These are phyloP conservation scores for Muraenolepis orangiensis DNA, from an alignment of 2,797 vertebrate species.

Conservation along the genomic window DNA sequence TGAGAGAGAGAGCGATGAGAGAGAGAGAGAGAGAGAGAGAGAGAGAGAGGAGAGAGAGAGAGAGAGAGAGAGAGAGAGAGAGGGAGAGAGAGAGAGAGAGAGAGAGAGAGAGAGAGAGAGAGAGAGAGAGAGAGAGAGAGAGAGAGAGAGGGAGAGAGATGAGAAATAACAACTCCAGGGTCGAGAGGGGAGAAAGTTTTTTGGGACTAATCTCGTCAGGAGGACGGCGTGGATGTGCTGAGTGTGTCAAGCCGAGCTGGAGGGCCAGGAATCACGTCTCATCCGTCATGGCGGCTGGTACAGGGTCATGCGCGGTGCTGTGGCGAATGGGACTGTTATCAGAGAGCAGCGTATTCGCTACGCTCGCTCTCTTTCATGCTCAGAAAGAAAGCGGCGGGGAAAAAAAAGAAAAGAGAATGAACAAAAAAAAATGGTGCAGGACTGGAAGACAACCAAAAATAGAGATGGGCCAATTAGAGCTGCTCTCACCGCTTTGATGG, in stretches of 20 bases:
- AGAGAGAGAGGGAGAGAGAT: background rate
- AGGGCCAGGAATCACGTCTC: conserved; percentile 70
- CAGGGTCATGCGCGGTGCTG: conserved; percentile 74
- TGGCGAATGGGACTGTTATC: conserved; percentile 72
- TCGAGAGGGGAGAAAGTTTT: background rate
- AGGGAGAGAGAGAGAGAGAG: background rate
- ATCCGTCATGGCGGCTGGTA: conserved; percentile 75
- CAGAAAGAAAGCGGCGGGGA: background rate
- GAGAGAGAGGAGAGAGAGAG: background rate
- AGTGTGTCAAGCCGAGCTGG: conserved; percentile 61
- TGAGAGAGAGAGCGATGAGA: background rate
- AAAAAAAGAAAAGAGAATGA: conserved; percentile 60
- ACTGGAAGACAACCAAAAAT: conserved; percentile 72
- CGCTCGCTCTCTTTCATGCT: conserved; percentile 58
- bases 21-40: background rate
- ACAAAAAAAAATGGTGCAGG: conserved; percentile 64
- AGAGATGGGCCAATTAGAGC: conserved; percentile 73
- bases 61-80: no score
- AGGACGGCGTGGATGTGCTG: conserved; percentile 58
- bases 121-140: background rate
- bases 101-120: background rate
- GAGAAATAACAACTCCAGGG: background rate
- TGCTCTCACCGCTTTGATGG: conserved; percentile 74
- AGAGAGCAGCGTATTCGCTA: conserved; percentile 67
- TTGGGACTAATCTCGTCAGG: background rate